Base-by-base conservation (phyloP, 2,888 invertebrate species). In the Tachina lurida region DNA sequence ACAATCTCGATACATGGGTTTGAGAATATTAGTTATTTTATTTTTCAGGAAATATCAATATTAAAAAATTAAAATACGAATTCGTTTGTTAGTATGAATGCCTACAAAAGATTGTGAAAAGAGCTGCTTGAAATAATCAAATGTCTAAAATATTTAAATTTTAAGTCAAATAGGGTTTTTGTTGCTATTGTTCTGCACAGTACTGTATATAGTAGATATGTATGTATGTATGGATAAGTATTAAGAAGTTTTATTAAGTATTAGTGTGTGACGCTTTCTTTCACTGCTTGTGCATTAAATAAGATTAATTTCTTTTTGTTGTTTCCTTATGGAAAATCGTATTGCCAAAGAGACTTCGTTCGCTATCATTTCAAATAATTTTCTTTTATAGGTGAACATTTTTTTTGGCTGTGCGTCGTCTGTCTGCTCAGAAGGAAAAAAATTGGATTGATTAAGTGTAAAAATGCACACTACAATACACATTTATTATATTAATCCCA, bases 401-500 rank as follows among this genome's bases (percentile, higher is more conserved):
- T 68, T 60, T 47, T 56, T 47, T 56, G 70, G 47, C 52, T 54
- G 65, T 65, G 10, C 17, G 58, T 60, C 49, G 60, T 31, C 9
- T 12, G n/a, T 52, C 67, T 73, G 49, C 63, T 54, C 39, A 22
- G 62, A 39, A 52, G 12, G 58, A 56, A 39, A 45, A 43, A 17
- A 58, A 56, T 8, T 68, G 31, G 60, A 67, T 68, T 76, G 70
- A 82, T 75, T 70, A 70, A 56, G 54, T 63, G 68, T 45, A 62
- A 60, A 75, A 52, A 62, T 49, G 60, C 17, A 22, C 56, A 65
- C 49, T 19, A 17, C 4, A 31, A 17, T 39, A 45, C 22, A 22
- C 49, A 62, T 39, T 54, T 74, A 15, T 52, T 49, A 39, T 41
- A 56, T 52, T 67, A 22, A 65, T n/a, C n/a, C n/a, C n/a, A n/a